Conservation (phyloP, 2,888 invertebrate genomes). For the Spodoptera picta region DNA sequence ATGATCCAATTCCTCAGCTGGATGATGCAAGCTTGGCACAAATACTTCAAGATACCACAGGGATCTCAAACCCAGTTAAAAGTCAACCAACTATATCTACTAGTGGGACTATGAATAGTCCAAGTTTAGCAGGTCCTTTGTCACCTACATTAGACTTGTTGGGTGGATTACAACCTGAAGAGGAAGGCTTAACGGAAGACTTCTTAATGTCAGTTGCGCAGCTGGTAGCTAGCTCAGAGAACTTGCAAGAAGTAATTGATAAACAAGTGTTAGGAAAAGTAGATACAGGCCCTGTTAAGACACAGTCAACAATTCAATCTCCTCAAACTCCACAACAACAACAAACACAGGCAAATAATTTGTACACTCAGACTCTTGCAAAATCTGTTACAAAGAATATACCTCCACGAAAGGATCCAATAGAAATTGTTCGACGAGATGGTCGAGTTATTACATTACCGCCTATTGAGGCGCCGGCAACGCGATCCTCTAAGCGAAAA, state of each 20-base stretch:
- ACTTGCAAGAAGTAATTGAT: conserved; percentile 92
- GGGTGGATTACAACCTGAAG: conserved; percentile 90
- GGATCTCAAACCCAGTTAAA: conserved; percentile 69
- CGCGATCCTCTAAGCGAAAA: conserved; percentile 92
- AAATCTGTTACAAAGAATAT: conserved; percentile 71
- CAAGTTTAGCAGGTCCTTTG: conserved; percentile 86
- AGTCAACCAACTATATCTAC: conserved; percentile 72
- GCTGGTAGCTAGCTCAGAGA: conserved; percentile 91
- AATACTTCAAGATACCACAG: conserved; percentile 82
- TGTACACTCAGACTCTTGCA: conserved; percentile 70
- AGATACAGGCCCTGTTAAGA: conserved; percentile 69
- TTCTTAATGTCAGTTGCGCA: conserved; percentile 92
- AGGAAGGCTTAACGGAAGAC: conserved; percentile 91
- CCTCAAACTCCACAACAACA: conserved; percentile 60
- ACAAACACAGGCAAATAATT: conserved; percentile 58
- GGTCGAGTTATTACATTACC: conserved; percentile 93
- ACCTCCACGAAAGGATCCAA: conserved; percentile 87
- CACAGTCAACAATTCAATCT: conserved; percentile 36
- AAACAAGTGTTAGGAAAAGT: conserved; percentile 89
- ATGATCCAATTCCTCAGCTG: conserved; percentile 82
- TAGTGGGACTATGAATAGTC: conserved; percentile 80
- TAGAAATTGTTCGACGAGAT: conserved; percentile 92
- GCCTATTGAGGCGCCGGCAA: conserved; percentile 95
- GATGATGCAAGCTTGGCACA: conserved; percentile 86
- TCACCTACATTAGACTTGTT: conserved; percentile 89